phyloP scores from a whole-genome alignment of 2,888 invertebrate genomes.

The Bellardia bayeri region DNA sequence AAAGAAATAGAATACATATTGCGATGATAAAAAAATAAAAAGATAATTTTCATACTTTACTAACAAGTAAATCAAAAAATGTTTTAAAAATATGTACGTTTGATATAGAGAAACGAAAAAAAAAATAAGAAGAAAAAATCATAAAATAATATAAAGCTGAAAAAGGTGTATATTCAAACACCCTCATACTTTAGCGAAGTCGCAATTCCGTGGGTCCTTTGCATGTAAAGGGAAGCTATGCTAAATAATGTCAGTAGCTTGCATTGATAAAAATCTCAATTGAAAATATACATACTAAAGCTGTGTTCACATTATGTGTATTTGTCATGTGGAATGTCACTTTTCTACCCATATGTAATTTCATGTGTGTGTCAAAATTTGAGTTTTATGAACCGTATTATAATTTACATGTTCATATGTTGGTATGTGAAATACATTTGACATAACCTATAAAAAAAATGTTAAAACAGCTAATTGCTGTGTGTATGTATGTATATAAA shows the following conservation, averaged over 20 bases:
- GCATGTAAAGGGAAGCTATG: conserved; percentile 11
- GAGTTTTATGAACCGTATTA: no score
- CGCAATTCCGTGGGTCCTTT: neutral
- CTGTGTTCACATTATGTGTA: no score
- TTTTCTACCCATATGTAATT: no score
- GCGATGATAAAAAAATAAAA: conserved; percentile 32
- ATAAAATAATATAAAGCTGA: conserved; percentile 78
- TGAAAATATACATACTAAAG: no score
- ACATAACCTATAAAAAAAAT: no score
- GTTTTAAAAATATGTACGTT: conserved; percentile 55
- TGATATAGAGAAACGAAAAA: conserved; percentile 39
- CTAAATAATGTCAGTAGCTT: neutral
- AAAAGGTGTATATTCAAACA: conserved; percentile 66
- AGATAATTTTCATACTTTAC: conserved; percentile 68
- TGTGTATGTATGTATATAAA: no score
- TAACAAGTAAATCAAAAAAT: conserved; percentile 71
- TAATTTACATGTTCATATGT: no score
- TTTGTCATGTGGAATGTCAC: no score
- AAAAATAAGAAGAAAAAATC: conserved; percentile 75
- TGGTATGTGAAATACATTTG: no score
- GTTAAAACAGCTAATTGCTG: no score
- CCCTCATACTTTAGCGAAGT: conserved; percentile 28
- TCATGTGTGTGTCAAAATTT: no score
- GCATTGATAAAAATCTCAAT: no score
- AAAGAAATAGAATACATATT: conserved; percentile 53